Base-by-base conservation (phyloP, 2,797 vertebrate genomes). In the Sebastes wilsoni region DNA sequence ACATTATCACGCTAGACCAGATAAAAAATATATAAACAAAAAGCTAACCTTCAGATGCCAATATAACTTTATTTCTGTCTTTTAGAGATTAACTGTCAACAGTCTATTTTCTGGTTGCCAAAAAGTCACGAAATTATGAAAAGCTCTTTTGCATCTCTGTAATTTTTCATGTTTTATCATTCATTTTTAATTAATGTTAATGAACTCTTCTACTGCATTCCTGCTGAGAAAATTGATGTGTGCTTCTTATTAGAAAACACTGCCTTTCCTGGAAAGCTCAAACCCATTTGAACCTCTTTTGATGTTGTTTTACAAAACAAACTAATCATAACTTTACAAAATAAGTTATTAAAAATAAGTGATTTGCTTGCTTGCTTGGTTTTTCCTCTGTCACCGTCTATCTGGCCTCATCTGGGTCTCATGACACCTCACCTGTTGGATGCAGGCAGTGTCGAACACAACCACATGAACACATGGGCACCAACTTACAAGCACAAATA, bases 221-320 rank as follows among this genome's bases (percentile, higher is more conserved):
- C 38, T 59, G 23, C 60, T 42, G 30, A 58, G 25, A 38, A 54
- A 73, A 59, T 16, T 30, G 71, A 18, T n/a, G 8, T 59, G 28
- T 25, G 34, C 42, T 56, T 62, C 30, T 72, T 32, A 71, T 56
- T 54, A 28, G 5, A 12, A 12, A 66, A 52, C 42, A 4, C 23
- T 13, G 55, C 36, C 18, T 67, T 67, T 68, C 54, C 38, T 68
- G 58, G 62, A 65, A 54, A 38, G 49, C 71, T 83, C 56, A 60
- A 49, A 75, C 65, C 65, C 65, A 81, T 79, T 73, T 75, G 65
- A 79, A 34, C 34, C 27, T 72, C 30, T 77, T 60, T 66, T 82
- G 64, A 58, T 74, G 30, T 54, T 22, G 46, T 59, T 72, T 60
- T 30, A 78, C 32, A 20, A 66, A 72, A 49, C 30, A 84, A 72